Conservation (phyloP, 2,888 invertebrate genomes). For the Margaritifera margaritifera region DNA sequence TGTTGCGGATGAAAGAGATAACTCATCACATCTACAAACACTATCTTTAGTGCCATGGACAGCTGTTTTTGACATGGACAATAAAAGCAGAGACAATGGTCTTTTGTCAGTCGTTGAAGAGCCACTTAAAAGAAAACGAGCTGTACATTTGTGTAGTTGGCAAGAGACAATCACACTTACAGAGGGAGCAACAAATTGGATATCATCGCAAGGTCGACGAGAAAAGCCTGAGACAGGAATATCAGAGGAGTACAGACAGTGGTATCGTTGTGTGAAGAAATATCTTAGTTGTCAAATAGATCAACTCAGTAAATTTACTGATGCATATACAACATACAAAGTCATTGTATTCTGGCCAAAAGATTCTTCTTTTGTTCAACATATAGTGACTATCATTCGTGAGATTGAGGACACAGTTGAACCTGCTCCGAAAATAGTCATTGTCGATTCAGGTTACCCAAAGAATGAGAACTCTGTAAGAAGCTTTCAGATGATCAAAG, state of each 20-base stretch:
- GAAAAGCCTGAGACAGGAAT: slow-evolving; percentile 25
- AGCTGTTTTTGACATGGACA: slow-evolving; percentile 23
- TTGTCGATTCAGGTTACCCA: slow-evolving; percentile 5
- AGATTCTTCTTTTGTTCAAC: neutral
- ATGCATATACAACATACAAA: slow-evolving; percentile 26
- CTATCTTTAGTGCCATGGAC: slow-evolving; percentile 27
- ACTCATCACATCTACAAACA: slow-evolving; percentile 10
- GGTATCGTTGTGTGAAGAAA: slow-evolving; percentile 15
- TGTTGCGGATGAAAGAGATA: neutral
- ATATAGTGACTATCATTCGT: slow-evolving; percentile 4
- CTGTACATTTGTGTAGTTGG: slow-evolving; percentile 16
- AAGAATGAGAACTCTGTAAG: no score
- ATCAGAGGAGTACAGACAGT: slow-evolving; percentile 5
- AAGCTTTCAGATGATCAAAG: neutral
- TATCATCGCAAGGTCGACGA: slow-evolving; percentile 9
- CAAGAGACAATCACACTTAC: slow-evolving; percentile 7
- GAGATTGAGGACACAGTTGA: slow-evolving; percentile 12
- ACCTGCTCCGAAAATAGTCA: neutral
- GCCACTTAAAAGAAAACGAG: slow-evolving; percentile 5
- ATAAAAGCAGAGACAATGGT: slow-evolving; percentile 20
- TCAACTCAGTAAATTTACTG: slow-evolving; percentile 15
- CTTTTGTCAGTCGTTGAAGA: slow-evolving; percentile 16
- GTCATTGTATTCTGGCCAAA: slow-evolving; percentile 25
- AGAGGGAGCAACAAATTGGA: slow-evolving; percentile 16
- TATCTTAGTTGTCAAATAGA: slow-evolving; percentile 14